phyloP scores from a whole-genome alignment of 2,888 invertebrate genomes.

The Macrophya alboannulata region DNA sequence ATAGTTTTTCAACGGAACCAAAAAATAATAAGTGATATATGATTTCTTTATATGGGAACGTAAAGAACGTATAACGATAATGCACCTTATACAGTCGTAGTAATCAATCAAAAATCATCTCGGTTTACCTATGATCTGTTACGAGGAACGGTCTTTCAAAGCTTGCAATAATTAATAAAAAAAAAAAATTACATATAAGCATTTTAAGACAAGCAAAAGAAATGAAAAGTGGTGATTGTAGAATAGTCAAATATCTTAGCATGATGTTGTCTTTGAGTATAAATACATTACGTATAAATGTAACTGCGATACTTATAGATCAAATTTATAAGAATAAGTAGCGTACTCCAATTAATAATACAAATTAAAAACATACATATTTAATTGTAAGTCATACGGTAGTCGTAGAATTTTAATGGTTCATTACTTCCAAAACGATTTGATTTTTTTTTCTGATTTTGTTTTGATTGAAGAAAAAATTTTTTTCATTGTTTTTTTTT shows the following conservation, averaged over 20 bases:
- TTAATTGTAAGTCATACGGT: slow-evolving; percentile 42
- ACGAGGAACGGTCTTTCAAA: slow-evolving; percentile 19
- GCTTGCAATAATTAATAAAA: slow-evolving; percentile 43
- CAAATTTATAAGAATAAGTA: slow-evolving; percentile 53
- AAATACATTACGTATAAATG: slow-evolving; percentile 49
- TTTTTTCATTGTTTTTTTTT: not conserved
- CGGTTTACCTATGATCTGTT: slow-evolving; percentile 2
- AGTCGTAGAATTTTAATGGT: slow-evolving; percentile 43
- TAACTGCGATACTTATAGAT: slow-evolving; percentile 41
- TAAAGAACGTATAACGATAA: slow-evolving; percentile 13
- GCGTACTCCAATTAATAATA: slow-evolving; percentile 49
- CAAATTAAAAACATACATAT: slow-evolving; percentile 38
- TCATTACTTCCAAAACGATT: slow-evolving; percentile 23
- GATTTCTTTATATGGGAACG: slow-evolving; percentile 2
- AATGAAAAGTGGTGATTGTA: slow-evolving; percentile 40
- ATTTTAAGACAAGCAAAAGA: slow-evolving; percentile 45
- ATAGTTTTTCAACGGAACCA: slow-evolving; percentile 46
- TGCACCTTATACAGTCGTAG: slow-evolving; percentile 10
- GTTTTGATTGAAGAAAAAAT: not conserved
- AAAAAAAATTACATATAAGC: not conserved
- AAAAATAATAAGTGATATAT: slow-evolving; percentile 44
- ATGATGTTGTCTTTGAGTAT: slow-evolving; percentile 48
- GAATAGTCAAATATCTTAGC: slow-evolving; percentile 48
- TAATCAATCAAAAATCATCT: not conserved
- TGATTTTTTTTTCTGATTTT: slow-evolving; percentile 5